Evolutionary conservation across 2,888 invertebrate species (phyloP), one percentile per base, ranked within the genome.

Genomic region (Chymomyza amoena): DNA sequence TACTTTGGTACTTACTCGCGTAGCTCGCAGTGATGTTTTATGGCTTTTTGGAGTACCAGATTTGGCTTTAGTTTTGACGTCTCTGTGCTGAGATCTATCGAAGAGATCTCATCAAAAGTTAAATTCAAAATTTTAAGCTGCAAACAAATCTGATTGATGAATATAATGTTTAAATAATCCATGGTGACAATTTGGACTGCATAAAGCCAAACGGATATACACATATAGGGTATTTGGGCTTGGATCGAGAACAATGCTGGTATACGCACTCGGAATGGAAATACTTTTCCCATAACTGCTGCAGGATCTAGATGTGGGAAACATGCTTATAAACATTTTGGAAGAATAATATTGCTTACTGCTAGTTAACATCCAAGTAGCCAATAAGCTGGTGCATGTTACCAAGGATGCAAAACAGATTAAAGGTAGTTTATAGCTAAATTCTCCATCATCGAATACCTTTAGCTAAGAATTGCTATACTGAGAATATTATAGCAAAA

Each of bases 101-200:
- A 10, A 13, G 2, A 13, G 3, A 45, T 13, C 18, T 82, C 76
- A 5, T 87, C 82, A 20, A 90, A 90, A 61, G 83, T 67, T 50
- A 88, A 62, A 63, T 80, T 86, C 4, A 90, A 70, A 0, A 84
- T 80, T 60, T 86, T 86, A 5, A 90, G 75, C 61, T 90, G 89
- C 73, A 81, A 84, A 25, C 89, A 81, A 10, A 88, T 79, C 50
- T 90, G 89, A 64, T 81, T 89, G 69, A 90, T 89, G 2, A 89
- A 59, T 9, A 79, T 75, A 0, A 89, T 68, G 66, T 89, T 89
- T 4, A 90, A 70, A 68, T 76, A 86, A 71, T 90, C 90, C 0
- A 88, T 75, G 15, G 82, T 66, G 0, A 87, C 77, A 10, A 82
- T 77, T 68, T 85, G 84, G 15, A 89, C 20, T 0, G 80, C 85